Evolutionary conservation across 2,888 invertebrate species (phyloP).

Genomic region (Cyclophora albipunctata): DNA sequence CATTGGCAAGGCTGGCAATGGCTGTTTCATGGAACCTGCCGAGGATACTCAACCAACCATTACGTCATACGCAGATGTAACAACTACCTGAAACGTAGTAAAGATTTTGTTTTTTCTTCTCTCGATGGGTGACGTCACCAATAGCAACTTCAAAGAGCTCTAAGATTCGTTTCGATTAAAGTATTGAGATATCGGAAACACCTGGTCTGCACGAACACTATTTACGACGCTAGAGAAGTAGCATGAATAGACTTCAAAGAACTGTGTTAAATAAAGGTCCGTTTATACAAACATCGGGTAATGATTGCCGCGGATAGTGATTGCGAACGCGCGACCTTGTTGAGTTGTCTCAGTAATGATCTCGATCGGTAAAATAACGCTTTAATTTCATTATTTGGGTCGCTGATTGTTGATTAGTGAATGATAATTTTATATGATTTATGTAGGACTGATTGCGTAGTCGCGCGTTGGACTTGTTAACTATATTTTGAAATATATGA

Average conservation of each 20-base stretch:
- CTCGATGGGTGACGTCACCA: too few relatives aligned
- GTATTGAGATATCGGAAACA: too few relatives aligned
- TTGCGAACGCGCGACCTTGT: background rate
- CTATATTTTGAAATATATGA: too few relatives aligned
- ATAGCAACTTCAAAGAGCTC: too few relatives aligned
- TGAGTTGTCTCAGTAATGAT: background rate
- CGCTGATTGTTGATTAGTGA: slow-evolving; percentile 8
- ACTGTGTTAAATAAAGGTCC: slow-evolving; percentile 2
- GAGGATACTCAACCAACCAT: too few relatives aligned
- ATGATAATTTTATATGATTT: slow-evolving; percentile 9
- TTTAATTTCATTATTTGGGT: slow-evolving; percentile 9
- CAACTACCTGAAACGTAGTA: too few relatives aligned
- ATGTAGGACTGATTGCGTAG: slow-evolving; percentile 7
- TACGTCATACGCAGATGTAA: too few relatives aligned
- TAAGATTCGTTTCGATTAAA: too few relatives aligned
- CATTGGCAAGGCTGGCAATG: too few relatives aligned
- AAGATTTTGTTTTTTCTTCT: too few relatives aligned
- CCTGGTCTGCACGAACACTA: background rate
- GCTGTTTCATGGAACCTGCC: too few relatives aligned
- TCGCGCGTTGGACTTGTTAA: background rate
- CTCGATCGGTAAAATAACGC: slow-evolving; percentile 3
- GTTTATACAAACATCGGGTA: too few relatives aligned
- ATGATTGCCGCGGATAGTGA: background rate
- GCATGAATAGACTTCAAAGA: slow-evolving; percentile 1
- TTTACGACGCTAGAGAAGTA: background rate